phyloP scores from a whole-genome alignment of 2,113 vertebrate genomes.

The Otis tarda region DNA sequence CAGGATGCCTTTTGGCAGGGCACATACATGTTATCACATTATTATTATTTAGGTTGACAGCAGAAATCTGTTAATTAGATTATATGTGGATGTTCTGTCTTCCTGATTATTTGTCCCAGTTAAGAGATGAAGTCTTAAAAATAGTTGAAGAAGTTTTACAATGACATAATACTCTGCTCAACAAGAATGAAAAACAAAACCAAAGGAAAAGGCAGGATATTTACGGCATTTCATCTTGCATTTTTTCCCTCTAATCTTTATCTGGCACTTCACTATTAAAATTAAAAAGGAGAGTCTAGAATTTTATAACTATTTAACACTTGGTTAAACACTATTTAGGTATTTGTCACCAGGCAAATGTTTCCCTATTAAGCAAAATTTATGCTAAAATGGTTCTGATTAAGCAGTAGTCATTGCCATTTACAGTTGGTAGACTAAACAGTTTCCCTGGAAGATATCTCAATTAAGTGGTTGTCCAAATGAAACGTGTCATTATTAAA shows the following conservation, averaged over 20 bases:
- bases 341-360: conserved; percentile 65
- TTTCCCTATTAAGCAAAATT: conserved; percentile 54
- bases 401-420: conserved; percentile 61
- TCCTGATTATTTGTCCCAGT: conserved; percentile 31
- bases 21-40: not conserved
- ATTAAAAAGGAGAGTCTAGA: conserved; percentile 41
- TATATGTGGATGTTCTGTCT: not conserved
- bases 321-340: conserved; percentile 67
- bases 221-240: not conserved
- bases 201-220: not conserved
- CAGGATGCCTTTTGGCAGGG: not conserved
- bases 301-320: conserved; percentile 64
- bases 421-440: conserved; percentile 57
- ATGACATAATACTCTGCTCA: not conserved
- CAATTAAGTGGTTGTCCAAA: conserved; percentile 60
- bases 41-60: conserved; percentile 23
- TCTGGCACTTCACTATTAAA: conserved; percentile 45
- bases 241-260: conserved; percentile 24
- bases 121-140: conserved; percentile 33
- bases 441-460: conserved; percentile 60
- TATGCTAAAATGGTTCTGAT: conserved; percentile 64
- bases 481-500: conserved; percentile 41
- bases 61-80: conserved; percentile 46
- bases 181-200: not conserved
- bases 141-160: not conserved